Conservation (phyloP, 2,888 invertebrate genomes). For the Napeogenes inachia region DNA sequence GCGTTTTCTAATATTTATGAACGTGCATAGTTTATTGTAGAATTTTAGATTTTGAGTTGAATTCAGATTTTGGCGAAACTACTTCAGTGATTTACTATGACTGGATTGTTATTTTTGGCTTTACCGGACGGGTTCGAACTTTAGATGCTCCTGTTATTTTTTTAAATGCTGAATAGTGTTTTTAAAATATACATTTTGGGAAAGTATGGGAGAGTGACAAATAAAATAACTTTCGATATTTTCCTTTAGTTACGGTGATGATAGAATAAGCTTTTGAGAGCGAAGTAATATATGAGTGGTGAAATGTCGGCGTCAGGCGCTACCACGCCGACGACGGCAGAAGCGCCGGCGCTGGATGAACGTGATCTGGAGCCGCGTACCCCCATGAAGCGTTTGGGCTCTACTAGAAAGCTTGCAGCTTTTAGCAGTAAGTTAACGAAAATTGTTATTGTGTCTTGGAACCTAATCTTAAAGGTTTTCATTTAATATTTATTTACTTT, state of each 20-base stretch:
- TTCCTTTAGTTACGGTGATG: conserved; percentile 10
- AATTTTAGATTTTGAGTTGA: conserved; percentile 7
- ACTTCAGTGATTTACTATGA: conserved; percentile 28
- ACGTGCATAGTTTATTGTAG: neutral
- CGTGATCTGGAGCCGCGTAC: conserved; percentile 86
- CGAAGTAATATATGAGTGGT: conserved; percentile 20
- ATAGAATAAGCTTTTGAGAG: conserved; percentile 18
- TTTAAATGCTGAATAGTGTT: conserved; percentile 12
- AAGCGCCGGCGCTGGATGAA: conserved; percentile 79
- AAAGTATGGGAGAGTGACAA: conserved; percentile 17
- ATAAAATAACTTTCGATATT: neutral
- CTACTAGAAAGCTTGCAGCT: conserved; percentile 86
- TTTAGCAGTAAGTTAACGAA: conserved; percentile 83
- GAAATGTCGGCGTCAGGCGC: conserved; percentile 53
- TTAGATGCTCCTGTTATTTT: conserved; percentile 17
- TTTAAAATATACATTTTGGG: conserved; percentile 7
- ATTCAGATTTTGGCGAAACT: conserved; percentile 17
- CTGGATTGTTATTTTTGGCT: conserved; percentile 34
- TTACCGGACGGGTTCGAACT: conserved; percentile 27
- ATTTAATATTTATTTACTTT: too few relatives aligned
- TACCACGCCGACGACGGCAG: conserved; percentile 89
- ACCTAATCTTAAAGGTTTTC: too few relatives aligned
- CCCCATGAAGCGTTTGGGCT: conserved; percentile 87
- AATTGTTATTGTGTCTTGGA: neutral
- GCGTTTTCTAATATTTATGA: neutral